Evolutionary conservation across 2,888 invertebrate genomes (phyloP).

Genomic region (Deilephila porcellus): DNA sequence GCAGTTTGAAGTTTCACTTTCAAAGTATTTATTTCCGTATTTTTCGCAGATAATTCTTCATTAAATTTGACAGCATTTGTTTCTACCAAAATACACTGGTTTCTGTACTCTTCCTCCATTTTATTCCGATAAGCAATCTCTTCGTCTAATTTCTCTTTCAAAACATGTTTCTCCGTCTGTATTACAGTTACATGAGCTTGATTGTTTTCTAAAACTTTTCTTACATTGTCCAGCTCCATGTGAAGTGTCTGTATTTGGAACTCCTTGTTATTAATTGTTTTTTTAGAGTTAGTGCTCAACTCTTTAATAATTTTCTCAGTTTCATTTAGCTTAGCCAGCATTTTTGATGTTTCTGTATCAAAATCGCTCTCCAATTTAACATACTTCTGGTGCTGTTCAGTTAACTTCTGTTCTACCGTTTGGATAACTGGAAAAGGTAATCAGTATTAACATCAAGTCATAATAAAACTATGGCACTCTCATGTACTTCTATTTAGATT

Average conservation of each 20-base stretch:
- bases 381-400: slow-evolving; percentile 51
- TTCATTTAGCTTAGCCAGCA: slow-evolving; percentile 53
- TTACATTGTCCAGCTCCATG: slow-evolving; percentile 48
- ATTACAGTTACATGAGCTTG: slow-evolving; percentile 40
- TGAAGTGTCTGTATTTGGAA: slow-evolving; percentile 47
- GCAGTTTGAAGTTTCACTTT: slow-evolving; percentile 42
- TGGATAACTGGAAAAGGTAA: slow-evolving; percentile 50
- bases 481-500: neutral
- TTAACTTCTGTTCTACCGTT: slow-evolving; percentile 48
- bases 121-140: slow-evolving; percentile 47
- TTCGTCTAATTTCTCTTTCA: slow-evolving; percentile 48
- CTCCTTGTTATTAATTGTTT: slow-evolving; percentile 46
- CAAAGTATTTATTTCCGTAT: slow-evolving; percentile 41
- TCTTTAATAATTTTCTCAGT: slow-evolving; percentile 53
- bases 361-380: slow-evolving; percentile 49
- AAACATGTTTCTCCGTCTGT: slow-evolving; percentile 47
- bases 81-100: slow-evolving; percentile 47
- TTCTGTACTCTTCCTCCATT: slow-evolving; percentile 55
- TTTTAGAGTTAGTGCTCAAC: slow-evolving; percentile 42
- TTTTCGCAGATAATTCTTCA: slow-evolving; percentile 47
- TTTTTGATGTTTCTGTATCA: slow-evolving; percentile 50
- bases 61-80: slow-evolving; percentile 45
- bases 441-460: neutral
- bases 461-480: neutral
- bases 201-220: slow-evolving; percentile 42